A percentile compares a stretch with the other conserved stretches of the same genome.
Conservation (phyloP, 2,888 invertebrate species). For the Lepeophtheirus nordmannii region DNA sequence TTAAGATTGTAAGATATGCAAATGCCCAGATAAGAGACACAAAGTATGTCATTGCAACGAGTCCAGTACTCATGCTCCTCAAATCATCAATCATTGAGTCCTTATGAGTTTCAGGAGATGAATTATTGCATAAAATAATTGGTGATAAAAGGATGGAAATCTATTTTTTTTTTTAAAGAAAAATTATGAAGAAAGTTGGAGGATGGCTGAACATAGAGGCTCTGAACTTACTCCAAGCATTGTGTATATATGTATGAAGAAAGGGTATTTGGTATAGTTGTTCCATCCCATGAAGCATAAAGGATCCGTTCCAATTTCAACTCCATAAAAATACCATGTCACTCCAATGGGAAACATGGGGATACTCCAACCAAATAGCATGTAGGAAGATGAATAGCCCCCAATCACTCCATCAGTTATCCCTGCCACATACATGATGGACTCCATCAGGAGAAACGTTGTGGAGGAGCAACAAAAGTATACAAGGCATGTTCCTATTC, state of each 20-base stretch:
- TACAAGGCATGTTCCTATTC: conserved; percentile 28
- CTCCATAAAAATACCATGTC: conserved; percentile 20
- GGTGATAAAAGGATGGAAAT: background rate
- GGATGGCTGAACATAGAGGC: no score
- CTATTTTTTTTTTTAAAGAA: no score
- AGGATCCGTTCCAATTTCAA: conserved; percentile 19
- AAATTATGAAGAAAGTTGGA: no score
- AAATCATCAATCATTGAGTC: background rate
- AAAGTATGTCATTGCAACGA: conserved; percentile 7
- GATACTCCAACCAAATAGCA: conserved; percentile 4
- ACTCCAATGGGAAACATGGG: conserved; percentile 2
- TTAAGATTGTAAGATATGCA: background rate
- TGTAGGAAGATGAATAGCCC: conserved; percentile 23
- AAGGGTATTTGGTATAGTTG: conserved; percentile 14
- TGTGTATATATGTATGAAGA: background rate
- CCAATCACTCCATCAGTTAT: conserved; percentile 29
- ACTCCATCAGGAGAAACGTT: conserved; percentile 26
- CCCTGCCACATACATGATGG: conserved; percentile 28
- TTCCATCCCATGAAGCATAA: conserved; percentile 17
- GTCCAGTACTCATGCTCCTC: background rate
- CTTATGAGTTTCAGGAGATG: background rate
- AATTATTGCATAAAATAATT: background rate
- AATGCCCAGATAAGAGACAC: conserved; percentile 8
- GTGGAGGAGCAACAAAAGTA: conserved; percentile 26
- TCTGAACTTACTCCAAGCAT: background rate